A percentile compares a stretch with the other conserved stretches of the same genome.
Conservation (phyloP, 1,140 invertebrate genomes). For the Penaeus chinensis region DNA sequence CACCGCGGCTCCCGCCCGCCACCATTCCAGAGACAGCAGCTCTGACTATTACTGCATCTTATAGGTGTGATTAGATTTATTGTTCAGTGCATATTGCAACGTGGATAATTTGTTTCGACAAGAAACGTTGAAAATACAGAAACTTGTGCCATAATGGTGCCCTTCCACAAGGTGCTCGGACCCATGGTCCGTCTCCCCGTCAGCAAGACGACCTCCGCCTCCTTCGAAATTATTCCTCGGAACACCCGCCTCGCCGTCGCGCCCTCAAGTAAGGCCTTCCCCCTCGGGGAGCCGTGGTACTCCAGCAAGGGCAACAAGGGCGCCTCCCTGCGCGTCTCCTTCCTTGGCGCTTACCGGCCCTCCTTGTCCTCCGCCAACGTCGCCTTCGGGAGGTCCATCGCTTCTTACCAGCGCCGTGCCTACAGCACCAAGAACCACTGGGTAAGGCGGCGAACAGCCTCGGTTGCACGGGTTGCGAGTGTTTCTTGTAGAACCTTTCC, state of each 20-base stretch:
- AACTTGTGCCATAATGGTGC: slow-evolving; percentile 38
- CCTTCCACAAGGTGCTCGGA: slow-evolving; percentile 22
- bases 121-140: slow-evolving; percentile 7
- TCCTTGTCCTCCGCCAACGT: neutral
- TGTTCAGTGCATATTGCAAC: slow-evolving; percentile 12
- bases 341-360: slow-evolving; percentile 24
- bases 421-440: too few species aligned
- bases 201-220: neutral
- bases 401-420: too few species aligned
- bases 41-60: slow-evolving; percentile 30
- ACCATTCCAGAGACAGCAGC: slow-evolving; percentile 17
- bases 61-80: slow-evolving; percentile 23
- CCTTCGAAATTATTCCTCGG: neutral
- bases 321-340: slow-evolving; percentile 30
- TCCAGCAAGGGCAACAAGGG: slow-evolving; percentile 33
- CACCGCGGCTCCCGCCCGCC: neutral
- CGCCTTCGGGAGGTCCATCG: neutral
- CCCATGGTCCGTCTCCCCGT: neutral
- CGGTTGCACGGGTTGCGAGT: too few species aligned
- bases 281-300: neutral
- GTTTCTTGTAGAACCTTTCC: too few species aligned
- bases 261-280: neutral
- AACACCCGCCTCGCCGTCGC: neutral
- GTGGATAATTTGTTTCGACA: slow-evolving; percentile 3
- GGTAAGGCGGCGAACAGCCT: too few species aligned